phyloP scores from a whole-genome alignment of 2,888 invertebrate species.

The Drosophila hamatofila region DNA sequence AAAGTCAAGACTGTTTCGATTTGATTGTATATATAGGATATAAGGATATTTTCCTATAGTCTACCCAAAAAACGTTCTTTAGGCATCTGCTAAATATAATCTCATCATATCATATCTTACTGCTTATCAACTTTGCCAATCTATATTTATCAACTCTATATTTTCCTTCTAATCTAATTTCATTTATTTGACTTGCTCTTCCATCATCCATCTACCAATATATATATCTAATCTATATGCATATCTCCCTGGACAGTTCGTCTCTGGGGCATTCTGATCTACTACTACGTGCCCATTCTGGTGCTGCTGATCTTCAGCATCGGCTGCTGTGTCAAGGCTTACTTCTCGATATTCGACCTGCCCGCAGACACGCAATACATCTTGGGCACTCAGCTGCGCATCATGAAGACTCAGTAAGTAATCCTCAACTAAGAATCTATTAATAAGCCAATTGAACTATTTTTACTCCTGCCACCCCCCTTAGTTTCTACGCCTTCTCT shows the following conservation, averaged over 20 bases:
- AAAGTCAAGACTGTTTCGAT: too few relatives aligned
- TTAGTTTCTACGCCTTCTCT: slow-evolving; percentile 74
- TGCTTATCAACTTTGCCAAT: too few relatives aligned
- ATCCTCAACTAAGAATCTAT: fast-evolving
- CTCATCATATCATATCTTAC: too few relatives aligned
- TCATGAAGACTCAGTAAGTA: slow-evolving; percentile 74
- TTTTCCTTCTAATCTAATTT: neutral
- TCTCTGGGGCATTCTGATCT: slow-evolving; percentile 78
- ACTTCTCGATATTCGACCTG: slow-evolving; percentile 68
- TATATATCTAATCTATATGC: neutral
- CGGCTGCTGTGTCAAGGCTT: slow-evolving; percentile 67
- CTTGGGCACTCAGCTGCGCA: slow-evolving; percentile 66
- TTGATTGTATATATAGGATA: too few relatives aligned
- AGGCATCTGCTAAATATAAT: too few relatives aligned
- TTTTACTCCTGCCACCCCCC: too few relatives aligned
- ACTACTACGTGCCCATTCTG: slow-evolving; percentile 74
- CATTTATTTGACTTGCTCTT: neutral
- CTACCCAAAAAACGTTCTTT: too few relatives aligned
- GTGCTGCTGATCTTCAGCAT: slow-evolving; percentile 66
- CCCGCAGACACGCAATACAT: slow-evolving; percentile 66
- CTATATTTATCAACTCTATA: too few relatives aligned
- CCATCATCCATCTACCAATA: neutral
- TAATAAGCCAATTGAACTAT: neutral
- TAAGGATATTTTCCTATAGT: too few relatives aligned
- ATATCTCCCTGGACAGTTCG: slow-evolving; percentile 59